Conservation (phyloP, 2,797 vertebrate species). For the Sebastes taczanowskii region DNA sequence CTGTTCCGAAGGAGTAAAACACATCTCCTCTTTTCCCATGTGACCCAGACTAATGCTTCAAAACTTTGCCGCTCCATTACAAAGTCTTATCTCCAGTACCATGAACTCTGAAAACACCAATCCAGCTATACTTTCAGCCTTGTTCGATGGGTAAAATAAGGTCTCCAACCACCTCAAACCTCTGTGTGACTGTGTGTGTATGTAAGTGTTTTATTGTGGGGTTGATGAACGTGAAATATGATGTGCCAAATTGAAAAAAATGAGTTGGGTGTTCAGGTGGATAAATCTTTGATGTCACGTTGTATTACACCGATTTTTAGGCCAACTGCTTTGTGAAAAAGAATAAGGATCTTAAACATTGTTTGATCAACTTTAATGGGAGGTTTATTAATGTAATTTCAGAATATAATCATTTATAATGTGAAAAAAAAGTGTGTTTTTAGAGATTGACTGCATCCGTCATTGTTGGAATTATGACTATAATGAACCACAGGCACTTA, state of each 20-base stretch:
- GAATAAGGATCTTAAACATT: not conserved
- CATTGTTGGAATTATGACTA: conserved; percentile 3
- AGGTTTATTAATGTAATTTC: not conserved
- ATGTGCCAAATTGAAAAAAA: conserved; percentile 65
- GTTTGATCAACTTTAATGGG: not conserved
- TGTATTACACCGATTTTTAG: not conserved
- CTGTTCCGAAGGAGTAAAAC: not conserved
- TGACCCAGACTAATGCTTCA: not conserved
- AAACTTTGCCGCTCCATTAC: not conserved
- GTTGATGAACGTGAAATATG: conserved; percentile 27
- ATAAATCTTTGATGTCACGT: not conserved
- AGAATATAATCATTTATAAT: conserved; percentile 25
- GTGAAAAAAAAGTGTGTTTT: conserved; percentile 3
- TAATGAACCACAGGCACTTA: not conserved
- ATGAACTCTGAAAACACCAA: not conserved
- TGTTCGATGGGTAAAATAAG: not conserved
- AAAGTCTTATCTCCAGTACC: not conserved
- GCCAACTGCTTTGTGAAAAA: not conserved
- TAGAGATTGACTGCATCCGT: not conserved
- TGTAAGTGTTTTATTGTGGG: not conserved
- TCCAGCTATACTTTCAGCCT: conserved; percentile 14
- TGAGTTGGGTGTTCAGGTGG: not conserved
- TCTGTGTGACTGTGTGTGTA: not conserved
- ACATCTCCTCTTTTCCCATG: not conserved
- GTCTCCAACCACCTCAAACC: conserved; percentile 23